A percentile compares a stretch with the other conserved stretches of the same genome.
phyloP scores from a whole-genome alignment of 2,797 vertebrate genomes.

The Mormyrus proboscirostris region DNA sequence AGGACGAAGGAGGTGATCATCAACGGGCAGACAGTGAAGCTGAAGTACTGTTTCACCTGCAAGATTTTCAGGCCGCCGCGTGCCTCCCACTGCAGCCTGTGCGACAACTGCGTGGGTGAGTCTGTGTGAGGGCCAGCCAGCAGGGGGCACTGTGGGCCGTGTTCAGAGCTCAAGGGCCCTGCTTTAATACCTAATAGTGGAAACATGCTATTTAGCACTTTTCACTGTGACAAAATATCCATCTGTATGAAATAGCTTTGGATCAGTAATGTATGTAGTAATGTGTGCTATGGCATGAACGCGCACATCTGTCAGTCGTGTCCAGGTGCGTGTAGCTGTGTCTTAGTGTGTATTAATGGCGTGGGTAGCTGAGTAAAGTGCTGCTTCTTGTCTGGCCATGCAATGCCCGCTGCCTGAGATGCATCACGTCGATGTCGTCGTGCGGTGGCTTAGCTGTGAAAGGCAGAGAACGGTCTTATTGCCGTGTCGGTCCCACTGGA shows the following conservation, averaged over 20 bases:
- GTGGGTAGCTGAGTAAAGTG: neutral
- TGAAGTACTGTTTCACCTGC: constrained; percentile 98
- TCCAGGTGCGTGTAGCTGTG: neutral
- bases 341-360: neutral
- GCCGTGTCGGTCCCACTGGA: neutral
- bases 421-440: neutral
- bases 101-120: constrained; percentile 99
- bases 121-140: neutral
- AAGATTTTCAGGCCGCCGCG: constrained; percentile 97
- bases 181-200: neutral
- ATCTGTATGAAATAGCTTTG: neutral
- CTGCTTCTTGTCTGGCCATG: neutral
- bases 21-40: constrained; percentile 92
- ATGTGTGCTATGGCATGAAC: neutral
- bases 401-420: neutral
- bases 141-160: neutral
- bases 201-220: neutral
- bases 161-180: neutral
- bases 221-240: neutral
- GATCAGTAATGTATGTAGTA: neutral
- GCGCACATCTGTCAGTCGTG: neutral
- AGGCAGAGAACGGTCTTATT: neutral
- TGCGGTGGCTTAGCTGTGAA: neutral
- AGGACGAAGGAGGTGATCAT: constrained; percentile 94
- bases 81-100: constrained; percentile 96